These are phyloP conservation scores for Sprattus sprattus DNA, from an alignment of 2,113 vertebrate species.

Conservation along the genomic window DNA sequence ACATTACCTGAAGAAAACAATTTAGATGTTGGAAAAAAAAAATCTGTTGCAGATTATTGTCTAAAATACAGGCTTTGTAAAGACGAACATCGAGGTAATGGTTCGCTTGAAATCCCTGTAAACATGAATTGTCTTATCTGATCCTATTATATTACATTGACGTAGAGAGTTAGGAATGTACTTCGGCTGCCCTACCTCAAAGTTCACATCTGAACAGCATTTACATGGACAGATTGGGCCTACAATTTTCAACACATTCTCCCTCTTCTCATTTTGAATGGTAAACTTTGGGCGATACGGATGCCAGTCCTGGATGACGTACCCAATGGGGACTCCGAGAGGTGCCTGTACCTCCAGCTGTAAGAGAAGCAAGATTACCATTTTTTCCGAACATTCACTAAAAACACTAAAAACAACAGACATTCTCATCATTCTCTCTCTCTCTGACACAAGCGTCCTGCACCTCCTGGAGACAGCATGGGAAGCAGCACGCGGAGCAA, in stretches of 20 bases:
- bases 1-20: constrained; percentile 49
- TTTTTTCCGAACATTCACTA: too few species aligned
- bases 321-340: constrained; percentile 75
- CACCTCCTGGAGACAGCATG: constrained; percentile 83
- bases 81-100: not conserved
- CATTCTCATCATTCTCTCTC: not conserved
- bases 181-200: constrained; percentile 67
- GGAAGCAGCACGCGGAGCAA: constrained; percentile 70
- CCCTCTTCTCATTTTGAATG: constrained; percentile 71
- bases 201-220: constrained; percentile 75
- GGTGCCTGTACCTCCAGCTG: constrained; percentile 80
- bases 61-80: not conserved
- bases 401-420: not conserved
- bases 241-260: constrained; percentile 69
- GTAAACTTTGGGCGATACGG: constrained; percentile 75
- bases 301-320: constrained; percentile 78
- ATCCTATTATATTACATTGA: not conserved
- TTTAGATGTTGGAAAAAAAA: not conserved
- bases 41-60: not conserved
- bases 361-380: constrained; percentile 27
- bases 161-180: not conserved
- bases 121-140: not conserved
- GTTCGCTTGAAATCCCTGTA: not conserved
- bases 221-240: constrained; percentile 72
- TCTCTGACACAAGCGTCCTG: not conserved